phyloP scores from a whole-genome alignment of 2,797 vertebrate species.

The Micromesistius poutassou region DNA sequence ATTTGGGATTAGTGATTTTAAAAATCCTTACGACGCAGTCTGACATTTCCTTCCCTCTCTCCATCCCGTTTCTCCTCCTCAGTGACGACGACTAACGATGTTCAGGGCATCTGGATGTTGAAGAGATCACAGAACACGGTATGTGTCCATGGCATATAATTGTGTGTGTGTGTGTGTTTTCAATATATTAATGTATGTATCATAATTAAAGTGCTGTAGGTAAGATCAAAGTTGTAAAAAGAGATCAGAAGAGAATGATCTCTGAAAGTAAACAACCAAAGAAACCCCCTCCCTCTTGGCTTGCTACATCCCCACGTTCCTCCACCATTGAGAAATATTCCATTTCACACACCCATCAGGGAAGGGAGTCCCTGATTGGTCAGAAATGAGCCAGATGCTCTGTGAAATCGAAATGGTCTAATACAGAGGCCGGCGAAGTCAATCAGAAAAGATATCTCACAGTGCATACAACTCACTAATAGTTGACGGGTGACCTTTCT shows the following conservation, averaged over 20 bases:
- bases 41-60: constrained; percentile 15
- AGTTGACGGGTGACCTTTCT: too few relatives aligned
- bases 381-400: too few relatives aligned
- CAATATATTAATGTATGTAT: not conserved
- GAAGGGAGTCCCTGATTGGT: too few relatives aligned
- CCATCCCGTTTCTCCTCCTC: constrained; percentile 28
- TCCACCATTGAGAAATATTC: too few relatives aligned
- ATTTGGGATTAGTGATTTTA: not conserved
- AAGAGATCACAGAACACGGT: constrained; percentile 88
- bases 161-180: not conserved
- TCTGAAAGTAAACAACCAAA: too few relatives aligned
- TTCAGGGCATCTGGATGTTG: constrained; percentile 81
- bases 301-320: too few relatives aligned
- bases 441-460: too few relatives aligned
- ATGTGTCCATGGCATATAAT: constrained; percentile 27
- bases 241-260: not conserved
- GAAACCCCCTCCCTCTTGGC: too few relatives aligned
- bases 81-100: constrained; percentile 57
- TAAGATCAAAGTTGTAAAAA: not conserved
- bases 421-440: too few relatives aligned
- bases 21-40: not conserved
- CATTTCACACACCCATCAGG: too few relatives aligned
- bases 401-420: too few relatives aligned
- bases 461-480: too few relatives aligned
- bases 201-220: not conserved